Percentiles rank a stretch among this genome's conserved stretches.
Evolutionary conservation across 2,888 invertebrate species (phyloP).

Genomic region (Synergus japonicus): DNA sequence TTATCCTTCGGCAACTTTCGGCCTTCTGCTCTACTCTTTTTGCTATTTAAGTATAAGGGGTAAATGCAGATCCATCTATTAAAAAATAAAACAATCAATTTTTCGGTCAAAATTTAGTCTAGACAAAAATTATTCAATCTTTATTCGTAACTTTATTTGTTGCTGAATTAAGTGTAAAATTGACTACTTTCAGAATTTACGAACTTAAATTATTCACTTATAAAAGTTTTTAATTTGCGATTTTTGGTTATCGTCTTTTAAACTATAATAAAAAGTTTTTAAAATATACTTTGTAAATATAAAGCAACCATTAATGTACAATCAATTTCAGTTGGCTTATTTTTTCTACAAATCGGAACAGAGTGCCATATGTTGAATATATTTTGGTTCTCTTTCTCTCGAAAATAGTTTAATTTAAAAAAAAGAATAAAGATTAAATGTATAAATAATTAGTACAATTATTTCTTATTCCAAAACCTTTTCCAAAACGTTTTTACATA

Average conservation of each 20-base stretch:
- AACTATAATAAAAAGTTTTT: background rate
- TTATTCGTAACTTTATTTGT: background rate
- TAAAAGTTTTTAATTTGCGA: no score
- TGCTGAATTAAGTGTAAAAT: no score
- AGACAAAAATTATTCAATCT: background rate
- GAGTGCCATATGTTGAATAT: background rate
- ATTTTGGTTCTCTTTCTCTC: background rate
- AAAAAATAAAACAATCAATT: conserved; percentile 46
- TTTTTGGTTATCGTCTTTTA: background rate
- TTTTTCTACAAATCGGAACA: background rate
- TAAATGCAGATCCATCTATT: conserved; percentile 97
- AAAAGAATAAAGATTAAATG: background rate
- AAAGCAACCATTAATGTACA: background rate
- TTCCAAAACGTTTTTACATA: background rate
- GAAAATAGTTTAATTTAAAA: background rate
- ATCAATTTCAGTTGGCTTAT: background rate
- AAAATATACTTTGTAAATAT: background rate
- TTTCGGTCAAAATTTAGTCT: background rate
- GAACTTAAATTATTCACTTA: no score
- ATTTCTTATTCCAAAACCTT: background rate
- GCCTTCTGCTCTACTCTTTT: conserved; percentile 94
- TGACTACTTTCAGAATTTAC: no score
- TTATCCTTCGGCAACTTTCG: conserved; percentile 89
- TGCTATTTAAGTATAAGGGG: conserved; percentile 96
- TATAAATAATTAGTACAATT: background rate